Base-by-base conservation (phyloP, 2,113 vertebrate species). In the Pampusana beccarii region DNA sequence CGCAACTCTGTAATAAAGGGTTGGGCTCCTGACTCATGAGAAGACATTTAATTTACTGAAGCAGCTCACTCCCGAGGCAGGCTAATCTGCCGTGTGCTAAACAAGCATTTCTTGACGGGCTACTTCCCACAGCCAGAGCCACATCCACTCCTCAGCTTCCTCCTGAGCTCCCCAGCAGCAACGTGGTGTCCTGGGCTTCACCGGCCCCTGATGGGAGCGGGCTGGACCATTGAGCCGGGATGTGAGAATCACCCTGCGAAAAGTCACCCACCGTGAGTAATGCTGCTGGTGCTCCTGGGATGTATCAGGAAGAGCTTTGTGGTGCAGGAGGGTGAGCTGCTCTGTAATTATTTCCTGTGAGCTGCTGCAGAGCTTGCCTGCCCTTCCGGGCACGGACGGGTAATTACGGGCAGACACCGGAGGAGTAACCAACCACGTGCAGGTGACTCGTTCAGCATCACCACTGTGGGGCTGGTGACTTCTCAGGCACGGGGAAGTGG, bases 281-380 rank as follows among this genome's bases (percentile, higher is more conserved):
- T n/a, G 50, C 77, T 86, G 77, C 62, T 4, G 14, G 38, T 81
- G 80, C 86, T 53, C 70, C 75, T 71, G 91, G 65, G 91, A 69
- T 1, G 11, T 51, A 34, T 13, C 69, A 92, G 89, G 91, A 95
- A 92, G 77, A 57, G 38, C 28, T 86, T 64, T 3, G 15, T 34
- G 51, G 33, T 40, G 73, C 94, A 95, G 86, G 80, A 93, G 92
- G 86, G 14, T 84, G 31, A 91, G 69, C 69, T 64, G 60, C 80
- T 92, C 73, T 79, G 53, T 78, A 95, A 65, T 93, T 84, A 95
- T 89, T 93, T 96, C 91, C 93, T 87, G 77, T 4, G 24, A 89
- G 67, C 69, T 93, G 61, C 0, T 1, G 56, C 26, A 84, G 36
- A 93, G 53, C 64, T 78, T 71, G 61, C 38, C 38, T 92, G 77